Evolutionary conservation across 2,888 invertebrate species (phyloP), one percentile per base, ranked within the genome.

Genomic region (Nasonia oneida): DNA sequence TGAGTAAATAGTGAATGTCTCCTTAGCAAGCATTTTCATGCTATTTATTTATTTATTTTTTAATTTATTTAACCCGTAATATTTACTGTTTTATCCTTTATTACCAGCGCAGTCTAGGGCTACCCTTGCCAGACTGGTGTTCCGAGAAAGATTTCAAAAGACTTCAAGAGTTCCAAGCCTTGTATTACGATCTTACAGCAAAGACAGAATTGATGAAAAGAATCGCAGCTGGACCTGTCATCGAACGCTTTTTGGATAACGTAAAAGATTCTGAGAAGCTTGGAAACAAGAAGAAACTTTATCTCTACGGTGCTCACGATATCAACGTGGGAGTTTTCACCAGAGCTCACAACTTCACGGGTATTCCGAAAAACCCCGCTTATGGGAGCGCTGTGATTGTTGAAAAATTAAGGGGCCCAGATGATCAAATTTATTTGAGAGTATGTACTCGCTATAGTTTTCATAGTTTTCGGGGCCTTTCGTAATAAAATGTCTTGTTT

Each of bases 121-220:
- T 83, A 3, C 77, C 77, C 1, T 29, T 83, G 23, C 83, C 83
- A 8, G 29, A 37, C 5, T 83, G 83, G 83, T 83, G 83, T 37
- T 50, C 67, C 3, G n/a, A 67, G 2, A 12, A 37, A 1, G 14
- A 53, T 29, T 77, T 29, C 70, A 18, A 70, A 8, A 53, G 71
- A 12, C 53, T 83, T 5, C 5, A 42, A 5, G 71, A 83, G 14
- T 18, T 77, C 15, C 29, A 29, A 2, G 1, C 3, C 0, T 74
- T 82, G 5, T 14, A 6, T 8, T 75, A n/a, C 33, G 82, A 82
- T 6, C 10, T 37, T 3, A 1, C 50, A 3, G 33, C 37, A 18
- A 2, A 42, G 29, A 83, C 64, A 3, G 29, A 37, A 4, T 14
- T 23, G 3, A 75, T 47, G 18, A 53, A 5, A 23, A 70, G 6